These are phyloP conservation scores for Sussaba pulchella DNA, from an alignment of 2,888 invertebrate species.

Conservation along the genomic window DNA sequence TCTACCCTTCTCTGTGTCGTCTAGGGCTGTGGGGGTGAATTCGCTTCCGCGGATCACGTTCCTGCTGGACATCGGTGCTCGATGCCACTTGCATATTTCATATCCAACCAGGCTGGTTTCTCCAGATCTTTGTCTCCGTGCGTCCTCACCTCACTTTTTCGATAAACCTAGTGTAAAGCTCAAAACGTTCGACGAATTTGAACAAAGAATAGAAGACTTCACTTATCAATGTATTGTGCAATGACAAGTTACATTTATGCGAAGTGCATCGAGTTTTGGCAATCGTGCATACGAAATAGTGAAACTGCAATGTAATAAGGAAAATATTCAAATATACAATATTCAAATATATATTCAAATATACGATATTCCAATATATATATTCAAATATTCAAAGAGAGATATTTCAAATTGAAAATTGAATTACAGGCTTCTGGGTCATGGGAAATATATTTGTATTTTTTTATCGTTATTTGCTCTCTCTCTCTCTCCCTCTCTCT, in stretches of 20 bases:
- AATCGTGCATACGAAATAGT: no score
- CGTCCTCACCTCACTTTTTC: background rate
- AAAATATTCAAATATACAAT: background rate
- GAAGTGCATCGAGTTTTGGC: background rate
- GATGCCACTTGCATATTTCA: conserved; percentile 65
- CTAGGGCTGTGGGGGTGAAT: background rate
- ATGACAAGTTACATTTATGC: background rate
- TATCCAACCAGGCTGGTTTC: conserved; percentile 32
- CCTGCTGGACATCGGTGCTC: conserved; percentile 45
- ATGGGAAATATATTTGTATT: background rate
- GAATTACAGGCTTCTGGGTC: no score
- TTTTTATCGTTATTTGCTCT: background rate
- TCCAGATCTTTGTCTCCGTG: conserved; percentile 30
- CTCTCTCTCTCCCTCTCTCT: no score
- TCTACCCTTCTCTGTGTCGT: conserved; percentile 62
- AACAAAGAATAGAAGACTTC: background rate
- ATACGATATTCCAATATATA: background rate
- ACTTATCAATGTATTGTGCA: background rate
- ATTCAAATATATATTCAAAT: background rate
- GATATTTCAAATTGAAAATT: no score
- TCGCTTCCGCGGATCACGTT: conserved; percentile 47
- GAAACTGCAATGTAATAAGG: no score
- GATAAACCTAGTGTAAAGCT: conserved; percentile 1
- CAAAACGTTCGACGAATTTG: background rate
- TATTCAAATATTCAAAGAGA: no score